Evolutionary conservation across 2,113 vertebrate species (phyloP).

Genomic region (Prunella himalayana): DNA sequence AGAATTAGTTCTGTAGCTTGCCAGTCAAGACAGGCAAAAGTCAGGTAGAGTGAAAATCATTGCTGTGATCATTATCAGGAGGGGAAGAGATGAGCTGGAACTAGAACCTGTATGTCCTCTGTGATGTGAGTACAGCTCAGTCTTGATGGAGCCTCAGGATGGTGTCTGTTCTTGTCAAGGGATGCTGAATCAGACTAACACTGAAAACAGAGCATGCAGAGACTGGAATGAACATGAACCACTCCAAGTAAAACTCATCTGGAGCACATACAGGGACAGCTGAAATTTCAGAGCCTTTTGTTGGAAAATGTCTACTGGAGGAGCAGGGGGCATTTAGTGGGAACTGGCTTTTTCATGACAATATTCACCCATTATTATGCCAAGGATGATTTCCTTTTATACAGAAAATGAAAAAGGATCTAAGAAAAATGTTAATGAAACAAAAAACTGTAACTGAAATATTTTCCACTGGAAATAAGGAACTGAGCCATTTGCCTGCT

Average conservation of each 20-base stretch:
- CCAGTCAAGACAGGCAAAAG: background rate
- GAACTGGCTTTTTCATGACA: background rate
- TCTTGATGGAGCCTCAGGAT: background rate
- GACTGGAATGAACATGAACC: background rate
- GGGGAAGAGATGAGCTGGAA: background rate
- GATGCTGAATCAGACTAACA: background rate
- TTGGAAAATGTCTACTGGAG: conserved; percentile 25
- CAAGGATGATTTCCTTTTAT: conserved; percentile 18
- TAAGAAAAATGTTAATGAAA: conserved; percentile 34
- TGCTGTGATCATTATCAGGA: background rate
- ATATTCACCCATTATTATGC: conserved; percentile 5
- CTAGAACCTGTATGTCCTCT: background rate
- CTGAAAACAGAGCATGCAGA: background rate
- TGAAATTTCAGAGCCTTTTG: conserved; percentile 37
- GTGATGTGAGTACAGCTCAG: background rate
- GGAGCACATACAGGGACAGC: background rate
- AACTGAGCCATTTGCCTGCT: conserved; percentile 35
- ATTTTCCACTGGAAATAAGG: conserved; percentile 45
- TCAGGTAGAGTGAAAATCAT: background rate
- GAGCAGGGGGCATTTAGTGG: background rate
- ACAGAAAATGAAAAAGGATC: conserved; percentile 29
- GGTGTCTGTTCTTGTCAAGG: background rate
- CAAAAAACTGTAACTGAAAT: background rate
- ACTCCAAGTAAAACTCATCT: conserved; percentile 14
- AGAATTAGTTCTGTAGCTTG: background rate